A percentile compares a stretch with the other conserved stretches of the same genome.
phyloP scores from a whole-genome alignment of 37 sponge, comb jelly and placozoan genomes.

The Halisarca cf. caerulea region DNA sequence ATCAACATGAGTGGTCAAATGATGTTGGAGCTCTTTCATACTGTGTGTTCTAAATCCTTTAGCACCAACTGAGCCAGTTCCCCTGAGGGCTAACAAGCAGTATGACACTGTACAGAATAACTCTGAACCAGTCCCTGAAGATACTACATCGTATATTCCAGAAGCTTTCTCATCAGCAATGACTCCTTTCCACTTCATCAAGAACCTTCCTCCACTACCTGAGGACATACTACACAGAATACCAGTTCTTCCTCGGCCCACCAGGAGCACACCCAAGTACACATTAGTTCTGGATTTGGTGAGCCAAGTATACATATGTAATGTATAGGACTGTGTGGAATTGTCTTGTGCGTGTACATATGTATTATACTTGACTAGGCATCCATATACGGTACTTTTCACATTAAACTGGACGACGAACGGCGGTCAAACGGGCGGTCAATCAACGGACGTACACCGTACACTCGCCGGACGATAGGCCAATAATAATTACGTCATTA shows the following conservation, averaged over 20 bases:
- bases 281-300: constrained; percentile 89
- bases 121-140: neutral
- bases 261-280: constrained; percentile 84
- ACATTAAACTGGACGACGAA: no score
- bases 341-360: no score
- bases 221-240: constrained; percentile 53
- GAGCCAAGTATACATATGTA: constrained; percentile 18
- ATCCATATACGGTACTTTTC: no score
- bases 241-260: constrained; percentile 84
- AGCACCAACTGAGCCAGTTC: constrained; percentile 8
- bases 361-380: no score
- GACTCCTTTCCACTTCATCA: constrained; percentile 69
- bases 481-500: no score
- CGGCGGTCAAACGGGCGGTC: no score
- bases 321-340: neutral
- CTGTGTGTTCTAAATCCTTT: no score
- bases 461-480: no score
- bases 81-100: neutral
- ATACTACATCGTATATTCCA: no score
- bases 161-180: neutral
- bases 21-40: no score
- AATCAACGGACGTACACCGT: no score
- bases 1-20: no score
- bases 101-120: neutral
- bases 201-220: constrained; percentile 79